Conservation (phyloP, 30 jellyfish, hydroid and myxozoan species). For the Chironex yamaguchii region DNA sequence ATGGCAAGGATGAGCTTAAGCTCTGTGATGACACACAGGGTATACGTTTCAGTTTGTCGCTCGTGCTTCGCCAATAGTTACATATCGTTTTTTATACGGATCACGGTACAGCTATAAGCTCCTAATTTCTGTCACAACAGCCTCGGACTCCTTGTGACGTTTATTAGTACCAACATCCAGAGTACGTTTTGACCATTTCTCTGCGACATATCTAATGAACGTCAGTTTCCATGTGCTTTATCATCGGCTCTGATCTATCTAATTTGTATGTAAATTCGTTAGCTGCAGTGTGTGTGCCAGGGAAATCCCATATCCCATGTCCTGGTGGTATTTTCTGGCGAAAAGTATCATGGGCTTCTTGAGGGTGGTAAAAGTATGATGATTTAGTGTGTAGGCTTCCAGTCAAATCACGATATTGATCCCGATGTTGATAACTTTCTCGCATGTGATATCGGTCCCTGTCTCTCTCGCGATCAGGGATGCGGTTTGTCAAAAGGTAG, state of each 20-base stretch:
- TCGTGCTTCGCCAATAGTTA: no score
- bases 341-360: constrained; percentile 64
- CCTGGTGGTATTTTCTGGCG: not conserved
- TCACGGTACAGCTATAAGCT: no score
- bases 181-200: no score
- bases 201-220: not conserved
- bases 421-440: constrained; percentile 55
- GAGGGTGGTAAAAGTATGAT: constrained; percentile 57
- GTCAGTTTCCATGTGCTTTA: constrained; percentile 20
- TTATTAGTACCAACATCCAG: no score
- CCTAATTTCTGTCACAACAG: no score
- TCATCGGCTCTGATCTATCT: constrained; percentile 59
- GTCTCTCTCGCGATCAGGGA: constrained; percentile 73
- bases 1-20: no score
- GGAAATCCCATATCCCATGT: constrained; percentile 44
- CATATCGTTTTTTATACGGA: no score
- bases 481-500: constrained; percentile 65
- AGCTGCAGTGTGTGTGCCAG: constrained; percentile 68
- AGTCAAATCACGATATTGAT: constrained; percentile 76
- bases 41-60: no score
- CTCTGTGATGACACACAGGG: no score
- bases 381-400: constrained; percentile 73
- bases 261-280: constrained; percentile 44
- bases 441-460: constrained; percentile 52
- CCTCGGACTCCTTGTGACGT: no score